phyloP scores from a whole-genome alignment of 1,140 invertebrate species.

The Homarus americanus region DNA sequence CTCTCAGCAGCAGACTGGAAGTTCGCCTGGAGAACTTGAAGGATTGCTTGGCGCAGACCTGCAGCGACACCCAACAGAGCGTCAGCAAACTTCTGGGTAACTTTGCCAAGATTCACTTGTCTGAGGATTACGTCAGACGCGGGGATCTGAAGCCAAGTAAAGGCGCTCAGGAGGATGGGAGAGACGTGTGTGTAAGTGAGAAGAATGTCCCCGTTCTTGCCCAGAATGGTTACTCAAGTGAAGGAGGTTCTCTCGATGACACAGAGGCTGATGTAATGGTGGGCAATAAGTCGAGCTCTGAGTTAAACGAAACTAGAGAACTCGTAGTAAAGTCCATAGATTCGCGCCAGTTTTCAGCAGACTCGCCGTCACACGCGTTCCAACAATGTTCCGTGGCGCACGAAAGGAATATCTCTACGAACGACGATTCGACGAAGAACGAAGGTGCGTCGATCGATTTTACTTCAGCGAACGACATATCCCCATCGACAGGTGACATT shows the following conservation, averaged over 20 bases:
- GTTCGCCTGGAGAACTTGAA: slow-evolving; percentile 31
- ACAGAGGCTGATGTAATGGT: neutral
- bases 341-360: neutral
- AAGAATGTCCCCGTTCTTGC: neutral
- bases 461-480: neutral
- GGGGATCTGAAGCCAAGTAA: neutral
- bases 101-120: slow-evolving; percentile 16
- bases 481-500: neutral
- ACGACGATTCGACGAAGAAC: neutral
- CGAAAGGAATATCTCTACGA: neutral
- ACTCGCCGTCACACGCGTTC: neutral
- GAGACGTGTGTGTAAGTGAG: no score
- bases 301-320: neutral
- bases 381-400: neutral
- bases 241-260: neutral
- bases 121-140: neutral
- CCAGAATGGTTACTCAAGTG: neutral
- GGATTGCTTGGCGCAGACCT: slow-evolving; percentile 11
- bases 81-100: slow-evolving; percentile 37
- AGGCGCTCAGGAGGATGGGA: neutral
- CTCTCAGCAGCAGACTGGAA: slow-evolving; percentile 5
- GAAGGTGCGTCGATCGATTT: neutral
- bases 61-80: slow-evolving; percentile 25
- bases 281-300: neutral
- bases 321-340: neutral